These are phyloP conservation scores for Thermophis baileyi DNA, from an alignment of 2,113 vertebrate genomes.

Conservation along the genomic window DNA sequence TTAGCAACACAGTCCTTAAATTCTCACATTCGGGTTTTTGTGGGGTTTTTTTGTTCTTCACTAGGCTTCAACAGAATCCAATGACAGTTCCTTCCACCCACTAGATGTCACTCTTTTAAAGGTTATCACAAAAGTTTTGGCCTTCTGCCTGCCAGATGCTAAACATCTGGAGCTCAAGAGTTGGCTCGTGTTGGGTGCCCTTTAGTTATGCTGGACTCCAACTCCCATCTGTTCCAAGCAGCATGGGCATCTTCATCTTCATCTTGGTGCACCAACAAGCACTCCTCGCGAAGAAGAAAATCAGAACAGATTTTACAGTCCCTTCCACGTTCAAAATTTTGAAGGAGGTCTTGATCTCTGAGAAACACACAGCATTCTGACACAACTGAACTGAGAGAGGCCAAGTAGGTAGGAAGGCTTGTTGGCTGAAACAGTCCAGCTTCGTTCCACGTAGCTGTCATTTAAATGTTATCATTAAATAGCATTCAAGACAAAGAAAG, in stretches of 20 bases:
- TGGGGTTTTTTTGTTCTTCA: neutral
- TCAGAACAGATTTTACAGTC: neutral
- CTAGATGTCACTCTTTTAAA: constrained; percentile 45
- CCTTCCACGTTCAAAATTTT: neutral
- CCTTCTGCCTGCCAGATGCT: neutral
- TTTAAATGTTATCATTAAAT: neutral
- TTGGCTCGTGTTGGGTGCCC: neutral
- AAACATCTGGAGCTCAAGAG: neutral
- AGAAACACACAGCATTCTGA: neutral
- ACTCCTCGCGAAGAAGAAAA: neutral
- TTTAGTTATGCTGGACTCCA: neutral
- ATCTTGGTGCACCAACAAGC: neutral
- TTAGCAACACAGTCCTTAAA: neutral
- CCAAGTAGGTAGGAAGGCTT: neutral
- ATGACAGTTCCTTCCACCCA: neutral
- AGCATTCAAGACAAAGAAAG: neutral
- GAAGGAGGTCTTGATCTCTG: neutral
- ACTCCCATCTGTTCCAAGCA: neutral
- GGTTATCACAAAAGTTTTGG: neutral
- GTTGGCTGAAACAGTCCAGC: neutral
- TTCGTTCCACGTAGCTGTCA: neutral
- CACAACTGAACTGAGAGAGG: neutral
- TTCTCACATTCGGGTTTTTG: neutral
- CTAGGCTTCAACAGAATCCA: neutral
- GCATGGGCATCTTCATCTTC: neutral